A percentile compares a stretch with the other conserved stretches of the same genome.
phyloP scores from a whole-genome alignment of 2,113 vertebrate species.

The Myotis yumanensis region DNA sequence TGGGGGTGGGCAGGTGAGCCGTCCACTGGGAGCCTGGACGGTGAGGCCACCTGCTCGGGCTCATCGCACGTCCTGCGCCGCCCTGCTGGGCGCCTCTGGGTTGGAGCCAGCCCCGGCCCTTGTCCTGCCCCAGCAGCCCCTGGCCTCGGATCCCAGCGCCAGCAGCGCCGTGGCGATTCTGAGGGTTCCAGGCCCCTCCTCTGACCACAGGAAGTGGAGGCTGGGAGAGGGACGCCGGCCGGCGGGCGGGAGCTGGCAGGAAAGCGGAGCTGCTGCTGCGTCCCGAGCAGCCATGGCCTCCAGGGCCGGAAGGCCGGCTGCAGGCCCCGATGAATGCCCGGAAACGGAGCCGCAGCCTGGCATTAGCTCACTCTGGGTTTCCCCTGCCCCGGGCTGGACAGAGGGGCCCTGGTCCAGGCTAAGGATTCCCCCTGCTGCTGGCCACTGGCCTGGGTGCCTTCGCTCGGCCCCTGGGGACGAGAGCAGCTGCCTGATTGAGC shows the following conservation, averaged over 20 bases:
- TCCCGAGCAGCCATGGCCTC: constrained; percentile 66
- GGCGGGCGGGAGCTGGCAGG: constrained; percentile 58
- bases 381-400: constrained; percentile 10
- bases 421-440: background rate
- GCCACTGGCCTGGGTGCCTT: background rate
- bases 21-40: background rate
- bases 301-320: constrained; percentile 69
- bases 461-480: background rate
- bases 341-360: constrained; percentile 58
- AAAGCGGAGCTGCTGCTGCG: constrained; percentile 58
- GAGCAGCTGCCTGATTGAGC: background rate
- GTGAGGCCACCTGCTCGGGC: background rate
- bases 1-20: background rate
- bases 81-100: background rate
- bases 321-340: constrained; percentile 73
- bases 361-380: constrained; percentile 65
- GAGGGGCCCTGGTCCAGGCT: background rate
- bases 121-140: background rate
- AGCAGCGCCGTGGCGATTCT: background rate
- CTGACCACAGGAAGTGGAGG: constrained; percentile 70
- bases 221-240: constrained; percentile 56
- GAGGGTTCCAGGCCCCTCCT: constrained; percentile 53
- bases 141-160: constrained; percentile 16
- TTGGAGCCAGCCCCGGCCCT: background rate
- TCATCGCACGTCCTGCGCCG: background rate